A percentile compares a stretch with the other conserved stretches of the same genome.
These are phyloP conservation scores for Yponomeuta malinellus DNA, from an alignment of 2,888 invertebrate genomes.

Conservation along the genomic window DNA sequence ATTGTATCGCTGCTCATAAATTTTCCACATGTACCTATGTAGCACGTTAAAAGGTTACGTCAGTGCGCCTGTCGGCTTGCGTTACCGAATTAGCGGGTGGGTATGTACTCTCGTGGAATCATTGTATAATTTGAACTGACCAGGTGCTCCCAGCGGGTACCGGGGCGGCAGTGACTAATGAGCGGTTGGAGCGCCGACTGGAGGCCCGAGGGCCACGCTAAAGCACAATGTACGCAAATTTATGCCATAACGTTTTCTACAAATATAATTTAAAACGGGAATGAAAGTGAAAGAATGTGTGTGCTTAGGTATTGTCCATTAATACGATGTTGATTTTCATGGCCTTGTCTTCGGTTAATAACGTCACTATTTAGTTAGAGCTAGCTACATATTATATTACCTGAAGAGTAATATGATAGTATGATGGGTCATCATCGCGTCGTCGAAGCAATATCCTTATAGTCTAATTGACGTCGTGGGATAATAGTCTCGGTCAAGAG, in stretches of 20 bases:
- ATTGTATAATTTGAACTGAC: constrained; percentile 23
- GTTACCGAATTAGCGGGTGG: not conserved
- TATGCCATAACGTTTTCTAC: constrained; percentile 26
- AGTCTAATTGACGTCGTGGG: too few relatives aligned
- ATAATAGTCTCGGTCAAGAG: too few relatives aligned
- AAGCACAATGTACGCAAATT: constrained; percentile 26
- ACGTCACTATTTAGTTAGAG: too few relatives aligned
- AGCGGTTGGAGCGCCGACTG: constrained; percentile 47
- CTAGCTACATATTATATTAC: too few relatives aligned
- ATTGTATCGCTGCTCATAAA: not conserved
- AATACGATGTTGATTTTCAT: not conserved
- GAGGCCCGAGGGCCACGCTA: constrained; percentile 29
- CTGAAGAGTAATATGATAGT: too few relatives aligned
- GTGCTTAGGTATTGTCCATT: not conserved
- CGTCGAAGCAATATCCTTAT: too few relatives aligned
- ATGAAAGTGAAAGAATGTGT: not conserved
- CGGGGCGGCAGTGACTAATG: constrained; percentile 42
- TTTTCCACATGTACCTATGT: constrained; percentile 5
- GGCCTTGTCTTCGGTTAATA: too few relatives aligned
- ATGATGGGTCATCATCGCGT: too few relatives aligned
- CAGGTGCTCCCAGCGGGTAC: constrained; percentile 37
- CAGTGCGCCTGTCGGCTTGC: not conserved
- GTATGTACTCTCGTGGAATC: not conserved
- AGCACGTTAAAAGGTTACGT: constrained; percentile 1
- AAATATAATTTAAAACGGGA: constrained; percentile 14